Base-by-base conservation (phyloP, 2,113 vertebrate species). In the Chrysochloris asiatica region DNA sequence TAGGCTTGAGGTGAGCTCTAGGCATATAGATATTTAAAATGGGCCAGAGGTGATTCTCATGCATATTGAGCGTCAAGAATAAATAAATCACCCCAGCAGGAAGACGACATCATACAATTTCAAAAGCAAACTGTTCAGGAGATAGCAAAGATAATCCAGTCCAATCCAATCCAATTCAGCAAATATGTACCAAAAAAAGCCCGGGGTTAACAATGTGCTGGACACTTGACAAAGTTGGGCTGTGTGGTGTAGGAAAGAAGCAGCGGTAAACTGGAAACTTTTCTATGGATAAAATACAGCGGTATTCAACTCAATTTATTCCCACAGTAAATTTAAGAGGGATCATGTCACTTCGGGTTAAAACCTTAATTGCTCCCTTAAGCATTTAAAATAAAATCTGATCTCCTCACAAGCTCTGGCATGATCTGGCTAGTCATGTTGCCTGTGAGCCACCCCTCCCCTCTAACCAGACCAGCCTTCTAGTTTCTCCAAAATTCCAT, bases 371-470 rank as follows among this genome's bases (percentile, higher is more conserved):
- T 83, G 41, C 21, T 75, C 79, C 33, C 50, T 80, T 73, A 67
- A 82, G 30, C 43, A 93, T 86, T 77, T 88, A 65, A 86, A 96
- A 86, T 86, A 56, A 83, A 92, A 90, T 71, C 47, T 14, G 19
- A 26, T 61, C 59, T 75, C 30, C 45, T 43, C 48, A 76, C 59
- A 77, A 82, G 38, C 61, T 76, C 76, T 72, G 52, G 67, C 54
- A 65, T 59, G 61, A 93, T 80, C 91, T 95, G 43, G 54, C 84
- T 91, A 93, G 16, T n/a, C 45, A 79, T 24, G 61, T 61, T 56
- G 85, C 52, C 77, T 88, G 36, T 93, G 77, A 95, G 80, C 92
- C 94, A 96, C 86, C n/a, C 47, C 22, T 67, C 41, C 88, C n/a
- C 36, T 83, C 77, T 50, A 22, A 41, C 71, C 78, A 82, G 17